Evolutionary conservation across 2,888 invertebrate species (phyloP).

Genomic region (Bursaphelenchus okinawaensis): DNA sequence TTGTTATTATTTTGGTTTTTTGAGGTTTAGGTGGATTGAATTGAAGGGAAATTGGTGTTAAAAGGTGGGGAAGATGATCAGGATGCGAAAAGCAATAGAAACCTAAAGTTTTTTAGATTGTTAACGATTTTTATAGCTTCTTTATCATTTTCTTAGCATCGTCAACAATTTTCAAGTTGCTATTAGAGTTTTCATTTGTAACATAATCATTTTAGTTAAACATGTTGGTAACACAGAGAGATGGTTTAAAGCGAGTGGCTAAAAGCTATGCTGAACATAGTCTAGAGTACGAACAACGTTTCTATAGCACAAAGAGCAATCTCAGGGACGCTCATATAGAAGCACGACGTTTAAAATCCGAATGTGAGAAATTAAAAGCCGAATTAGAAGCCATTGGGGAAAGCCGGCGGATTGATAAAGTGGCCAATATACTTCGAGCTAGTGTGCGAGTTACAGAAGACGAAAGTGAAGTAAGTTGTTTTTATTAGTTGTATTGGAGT

Average conservation of each 20-base stretch:
- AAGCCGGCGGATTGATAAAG: background rate
- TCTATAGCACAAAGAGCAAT: background rate
- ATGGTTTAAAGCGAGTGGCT: background rate
- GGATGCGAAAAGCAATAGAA: too few species aligned
- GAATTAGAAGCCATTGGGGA: background rate
- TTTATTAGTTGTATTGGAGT: background rate
- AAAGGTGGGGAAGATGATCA: too few species aligned
- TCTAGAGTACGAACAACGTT: background rate
- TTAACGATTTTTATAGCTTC: background rate
- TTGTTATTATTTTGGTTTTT: background rate
- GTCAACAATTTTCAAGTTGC: background rate
- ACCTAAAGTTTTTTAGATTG: too few species aligned
- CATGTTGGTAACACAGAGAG: background rate
- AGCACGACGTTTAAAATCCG: background rate
- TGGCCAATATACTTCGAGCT: background rate
- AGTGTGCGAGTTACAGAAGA: background rate
- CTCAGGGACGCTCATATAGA: background rate
- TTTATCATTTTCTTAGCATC: too few species aligned
- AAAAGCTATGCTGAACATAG: background rate
- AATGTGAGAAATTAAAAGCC: background rate
- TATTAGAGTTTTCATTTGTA: background rate
- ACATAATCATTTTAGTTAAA: too few species aligned
- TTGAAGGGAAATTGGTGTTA: too few species aligned
- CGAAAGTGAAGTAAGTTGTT: background rate
- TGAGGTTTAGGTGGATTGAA: too few species aligned